phyloP scores from a whole-genome alignment of 2,113 vertebrate genomes.

The Dicentrarchus labrax region DNA sequence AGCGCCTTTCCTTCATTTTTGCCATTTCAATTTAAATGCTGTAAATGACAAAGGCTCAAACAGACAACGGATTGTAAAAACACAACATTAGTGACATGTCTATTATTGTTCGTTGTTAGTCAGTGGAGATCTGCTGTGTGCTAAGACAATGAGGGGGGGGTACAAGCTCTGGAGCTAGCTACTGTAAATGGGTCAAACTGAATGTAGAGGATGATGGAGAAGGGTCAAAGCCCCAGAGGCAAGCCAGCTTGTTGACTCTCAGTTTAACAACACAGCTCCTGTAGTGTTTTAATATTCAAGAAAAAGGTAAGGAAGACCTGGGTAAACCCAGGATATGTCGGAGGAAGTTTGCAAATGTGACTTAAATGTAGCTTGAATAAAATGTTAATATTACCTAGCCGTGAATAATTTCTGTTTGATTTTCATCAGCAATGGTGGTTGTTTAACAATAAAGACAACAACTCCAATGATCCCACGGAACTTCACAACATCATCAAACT shows the following conservation, averaged over 20 bases:
- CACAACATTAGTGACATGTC: conserved; percentile 30
- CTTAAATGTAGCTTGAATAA: no score
- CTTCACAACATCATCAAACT: no score
- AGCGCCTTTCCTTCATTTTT: not conserved
- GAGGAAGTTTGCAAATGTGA: no score
- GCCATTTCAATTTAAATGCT: not conserved
- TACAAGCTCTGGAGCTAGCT: conserved; percentile 9
- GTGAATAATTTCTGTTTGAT: no score
- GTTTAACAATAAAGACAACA: no score
- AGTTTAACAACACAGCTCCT: conserved; percentile 36
- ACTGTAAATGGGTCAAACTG: conserved; percentile 48
- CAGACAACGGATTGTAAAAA: not conserved
- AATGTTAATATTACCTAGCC: no score
- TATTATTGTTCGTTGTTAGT: conserved; percentile 33
- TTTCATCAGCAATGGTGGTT: no score
- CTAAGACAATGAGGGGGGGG: conserved; percentile 21
- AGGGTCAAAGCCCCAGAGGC: conserved; percentile 38
- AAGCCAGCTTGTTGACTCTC: conserved; percentile 35
- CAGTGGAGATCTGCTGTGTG: conserved; percentile 43
- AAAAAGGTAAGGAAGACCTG: not conserved
- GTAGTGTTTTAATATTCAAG: not conserved
- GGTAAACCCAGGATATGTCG: no score
- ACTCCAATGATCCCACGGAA: no score
- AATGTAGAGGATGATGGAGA: conserved; percentile 14
- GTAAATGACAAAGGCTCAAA: not conserved